Evolutionary conservation across 1,140 invertebrate genomes (phyloP), one percentile per base, ranked within the genome.

Genomic region (Panonychus citri): DNA sequence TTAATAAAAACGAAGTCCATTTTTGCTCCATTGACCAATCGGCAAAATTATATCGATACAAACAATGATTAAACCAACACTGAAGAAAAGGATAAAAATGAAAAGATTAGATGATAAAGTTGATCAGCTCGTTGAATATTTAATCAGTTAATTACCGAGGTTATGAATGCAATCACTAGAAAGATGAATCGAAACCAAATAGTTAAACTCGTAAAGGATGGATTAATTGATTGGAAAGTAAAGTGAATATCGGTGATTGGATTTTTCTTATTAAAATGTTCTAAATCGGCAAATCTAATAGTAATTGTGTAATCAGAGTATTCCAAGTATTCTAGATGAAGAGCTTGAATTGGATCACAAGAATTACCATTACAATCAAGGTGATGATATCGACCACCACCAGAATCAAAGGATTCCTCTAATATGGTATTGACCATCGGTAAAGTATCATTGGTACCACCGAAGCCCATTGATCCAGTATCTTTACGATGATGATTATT

Each of bases 1-100:
- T 86, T 58, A 96, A 71, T 26, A 96, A 72, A 25, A 89, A 70
- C 1, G 84, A 84, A 64, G 94, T 80, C 90, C 90, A 96, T 70
- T 87, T 90, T 66, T 97, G 90, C 71, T 97, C 91, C 62, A 94
- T 91, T 4, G 90, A 90, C 90, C 90, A 97, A 70, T 94, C 88
- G 62, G 80, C 77, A 3, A 89, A 73, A 0, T 81, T 78, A 73
- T 87, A 95, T 67, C 83, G 88, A 64, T 85, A 75, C 54, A 97
- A 71, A 0, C 79, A 79, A 70, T 90, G 82, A 5, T 81, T 81
- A 71, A 89, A 93, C 80, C 85, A 87, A 67, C 83, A 89, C 89
- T 95, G 70, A 56, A 68, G n/a, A 34, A 34, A 12, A 34, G 1
- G 30, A 67, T 42, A 55, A 54, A 56, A 61, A 19, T 46, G n/a